Conservation (phyloP, 2,888 invertebrate species). For the Pediacus dermestoides region DNA sequence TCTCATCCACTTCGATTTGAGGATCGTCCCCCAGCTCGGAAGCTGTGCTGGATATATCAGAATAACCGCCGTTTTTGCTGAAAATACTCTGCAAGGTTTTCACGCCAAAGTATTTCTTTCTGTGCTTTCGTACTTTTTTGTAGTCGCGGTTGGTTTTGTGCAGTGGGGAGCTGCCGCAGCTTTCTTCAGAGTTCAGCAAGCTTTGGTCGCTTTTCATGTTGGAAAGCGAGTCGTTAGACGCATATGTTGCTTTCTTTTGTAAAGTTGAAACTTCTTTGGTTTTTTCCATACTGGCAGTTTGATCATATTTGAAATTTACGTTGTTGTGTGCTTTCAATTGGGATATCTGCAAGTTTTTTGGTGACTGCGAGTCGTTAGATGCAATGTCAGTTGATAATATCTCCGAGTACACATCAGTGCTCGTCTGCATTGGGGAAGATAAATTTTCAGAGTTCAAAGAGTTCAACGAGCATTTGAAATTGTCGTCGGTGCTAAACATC, state of each 20-base stretch:
- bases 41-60: conserved; percentile 49
- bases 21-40: conserved; percentile 43
- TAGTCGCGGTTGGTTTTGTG: conserved; percentile 51
- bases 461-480: conserved; percentile 48
- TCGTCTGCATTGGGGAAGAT: conserved; percentile 53
- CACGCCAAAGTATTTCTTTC: conserved; percentile 54
- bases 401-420: conserved; percentile 51
- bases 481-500: conserved; percentile 35
- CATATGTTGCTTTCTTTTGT: conserved; percentile 21
- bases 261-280: background rate
- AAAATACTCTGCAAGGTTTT: conserved; percentile 50
- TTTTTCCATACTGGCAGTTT: background rate
- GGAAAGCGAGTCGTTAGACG: conserved; percentile 46
- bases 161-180: conserved; percentile 55
- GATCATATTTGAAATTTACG: conserved; percentile 24
- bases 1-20: no score
- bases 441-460: conserved; percentile 50
- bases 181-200: conserved; percentile 45
- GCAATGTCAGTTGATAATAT: conserved; percentile 47
- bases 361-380: conserved; percentile 50
- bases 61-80: conserved; percentile 48
- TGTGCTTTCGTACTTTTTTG: conserved; percentile 47
- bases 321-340: conserved; percentile 21
- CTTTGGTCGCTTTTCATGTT: conserved; percentile 49
- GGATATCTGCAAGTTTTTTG: conserved; percentile 40